Evolutionary conservation across 2,113 vertebrate species (phyloP).

Genomic region (Phalacrocorax aristotelis): DNA sequence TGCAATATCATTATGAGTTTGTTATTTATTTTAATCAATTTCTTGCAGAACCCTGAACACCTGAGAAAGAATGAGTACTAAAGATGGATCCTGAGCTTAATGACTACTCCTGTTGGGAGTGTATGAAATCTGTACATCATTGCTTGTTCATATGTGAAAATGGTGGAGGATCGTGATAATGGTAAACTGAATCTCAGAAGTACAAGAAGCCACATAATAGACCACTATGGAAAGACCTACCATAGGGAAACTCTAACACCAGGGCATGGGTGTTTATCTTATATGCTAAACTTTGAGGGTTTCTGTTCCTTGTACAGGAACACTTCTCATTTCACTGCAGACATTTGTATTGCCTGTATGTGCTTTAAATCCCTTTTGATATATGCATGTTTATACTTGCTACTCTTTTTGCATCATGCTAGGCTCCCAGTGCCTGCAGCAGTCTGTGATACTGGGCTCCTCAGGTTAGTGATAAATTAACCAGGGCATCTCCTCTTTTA

Average conservation of each 20-base stretch:
- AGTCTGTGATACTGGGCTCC: neutral
- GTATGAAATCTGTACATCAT: neutral
- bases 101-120: neutral
- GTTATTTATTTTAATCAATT: neutral
- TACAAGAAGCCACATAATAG: neutral
- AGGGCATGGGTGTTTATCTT: neutral
- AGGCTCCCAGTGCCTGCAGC: neutral
- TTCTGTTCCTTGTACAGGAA: neutral
- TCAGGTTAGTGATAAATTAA: neutral
- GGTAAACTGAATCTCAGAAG: neutral
- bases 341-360: neutral
- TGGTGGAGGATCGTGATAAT: neutral
- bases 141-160: neutral
- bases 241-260: neutral
- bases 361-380: neutral
- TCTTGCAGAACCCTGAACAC: neutral
- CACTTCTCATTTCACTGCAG: neutral
- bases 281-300: neutral
- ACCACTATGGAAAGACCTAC: neutral
- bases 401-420: neutral
- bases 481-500: neutral
- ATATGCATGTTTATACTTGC: neutral
- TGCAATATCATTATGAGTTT: neutral
- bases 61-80: neutral
- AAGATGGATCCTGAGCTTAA: neutral